These are phyloP conservation scores for Oreochromis aureus DNA, from an alignment of 2,113 vertebrate genomes.

Conservation along the genomic window DNA sequence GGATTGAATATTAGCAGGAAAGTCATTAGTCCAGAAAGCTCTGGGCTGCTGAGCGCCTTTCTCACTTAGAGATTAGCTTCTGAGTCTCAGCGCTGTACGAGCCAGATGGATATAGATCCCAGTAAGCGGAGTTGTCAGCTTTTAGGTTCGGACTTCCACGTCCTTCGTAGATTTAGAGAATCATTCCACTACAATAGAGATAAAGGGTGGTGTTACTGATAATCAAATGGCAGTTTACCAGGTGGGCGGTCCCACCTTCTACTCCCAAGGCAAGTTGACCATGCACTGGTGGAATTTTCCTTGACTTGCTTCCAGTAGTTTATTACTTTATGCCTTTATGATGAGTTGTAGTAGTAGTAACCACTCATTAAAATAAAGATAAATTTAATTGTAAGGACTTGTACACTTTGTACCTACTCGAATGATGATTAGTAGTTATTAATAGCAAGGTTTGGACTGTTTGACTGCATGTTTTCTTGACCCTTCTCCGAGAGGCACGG, in stretches of 20 bases:
- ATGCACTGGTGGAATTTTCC: conserved; percentile 27
- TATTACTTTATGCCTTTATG: conserved; percentile 23
- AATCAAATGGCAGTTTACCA: conserved; percentile 35
- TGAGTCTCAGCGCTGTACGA: conserved; percentile 8
- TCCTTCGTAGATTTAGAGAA: conserved; percentile 34
- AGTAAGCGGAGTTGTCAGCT: conserved; percentile 30
- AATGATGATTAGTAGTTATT: background rate
- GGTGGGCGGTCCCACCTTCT: background rate
- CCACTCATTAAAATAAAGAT: background rate
- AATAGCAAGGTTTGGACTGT: background rate
- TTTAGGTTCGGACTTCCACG: conserved; percentile 31
- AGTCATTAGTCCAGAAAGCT: conserved; percentile 41
- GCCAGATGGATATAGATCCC: conserved; percentile 33
- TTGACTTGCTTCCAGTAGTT: background rate
- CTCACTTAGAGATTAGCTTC: conserved; percentile 43
- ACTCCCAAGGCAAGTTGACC: background rate
- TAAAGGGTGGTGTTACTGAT: conserved; percentile 42
- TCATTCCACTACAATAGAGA: conserved; percentile 44
- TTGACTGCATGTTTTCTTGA: background rate
- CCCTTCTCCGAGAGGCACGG: background rate
- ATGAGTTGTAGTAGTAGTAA: conserved; percentile 36
- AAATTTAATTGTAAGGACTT: background rate
- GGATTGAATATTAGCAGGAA: conserved; percentile 60
- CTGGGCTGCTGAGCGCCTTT: conserved; percentile 33
- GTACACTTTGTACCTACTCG: background rate